phyloP scores from a whole-genome alignment of 2,888 invertebrate genomes.

The Drosophila monieri region DNA sequence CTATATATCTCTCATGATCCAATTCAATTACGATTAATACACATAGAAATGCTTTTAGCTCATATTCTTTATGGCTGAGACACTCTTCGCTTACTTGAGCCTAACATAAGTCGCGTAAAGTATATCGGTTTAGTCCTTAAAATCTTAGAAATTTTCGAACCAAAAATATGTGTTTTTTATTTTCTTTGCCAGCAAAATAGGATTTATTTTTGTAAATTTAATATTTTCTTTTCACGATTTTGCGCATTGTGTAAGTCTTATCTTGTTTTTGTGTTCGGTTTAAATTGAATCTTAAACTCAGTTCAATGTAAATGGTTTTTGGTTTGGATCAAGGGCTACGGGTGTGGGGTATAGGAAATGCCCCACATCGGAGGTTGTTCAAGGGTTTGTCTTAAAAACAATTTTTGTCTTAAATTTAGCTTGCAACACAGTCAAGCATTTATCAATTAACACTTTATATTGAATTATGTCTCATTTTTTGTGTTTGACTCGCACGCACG shows the following conservation, averaged over 20 bases:
- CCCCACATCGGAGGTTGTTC: constrained; percentile 18
- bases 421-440: constrained; percentile 47
- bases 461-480: constrained; percentile 22
- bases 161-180: constrained; percentile 19
- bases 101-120: constrained; percentile 39
- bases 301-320: constrained; percentile 41
- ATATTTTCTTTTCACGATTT: constrained; percentile 37
- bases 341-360: constrained; percentile 17
- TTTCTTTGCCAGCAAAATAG: constrained; percentile 59
- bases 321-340: constrained; percentile 44
- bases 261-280: constrained; percentile 53
- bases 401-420: constrained; percentile 30
- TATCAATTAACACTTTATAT: constrained; percentile 51
- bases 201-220: constrained; percentile 38
- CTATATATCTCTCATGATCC: constrained; percentile 31
- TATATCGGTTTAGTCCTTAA: constrained; percentile 14
- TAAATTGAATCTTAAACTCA: constrained; percentile 48
- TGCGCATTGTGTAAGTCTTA: constrained; percentile 53
- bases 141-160: constrained; percentile 28
- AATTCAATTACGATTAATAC: constrained; percentile 52
- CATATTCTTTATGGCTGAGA: constrained; percentile 19
- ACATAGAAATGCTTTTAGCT: constrained; percentile 57
- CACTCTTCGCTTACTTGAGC: constrained; percentile 54
- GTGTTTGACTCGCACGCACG: constrained; percentile 25
- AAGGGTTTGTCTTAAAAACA: constrained; percentile 19